Evolutionary conservation across 2,888 invertebrate genomes (phyloP).

Genomic region (Stenichneumon culpator): DNA sequence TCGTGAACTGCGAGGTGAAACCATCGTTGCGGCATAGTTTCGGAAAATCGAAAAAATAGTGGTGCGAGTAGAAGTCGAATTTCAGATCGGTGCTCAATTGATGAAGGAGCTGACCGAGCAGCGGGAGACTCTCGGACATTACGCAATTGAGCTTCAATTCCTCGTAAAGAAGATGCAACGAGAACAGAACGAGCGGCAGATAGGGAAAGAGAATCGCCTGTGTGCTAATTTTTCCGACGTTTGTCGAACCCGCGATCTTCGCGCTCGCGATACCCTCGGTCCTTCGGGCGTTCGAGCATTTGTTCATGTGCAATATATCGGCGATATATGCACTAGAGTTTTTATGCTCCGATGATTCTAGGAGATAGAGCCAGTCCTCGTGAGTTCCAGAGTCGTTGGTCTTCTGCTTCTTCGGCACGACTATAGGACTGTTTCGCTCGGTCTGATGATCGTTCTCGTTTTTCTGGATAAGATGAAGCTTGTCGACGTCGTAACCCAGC

Average conservation of each 20-base stretch:
- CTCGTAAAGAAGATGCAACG: slow-evolving; percentile 96
- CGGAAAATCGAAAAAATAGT: slow-evolving; percentile 96
- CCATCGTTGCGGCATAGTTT: slow-evolving; percentile 85
- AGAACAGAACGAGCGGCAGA: slow-evolving; percentile 91
- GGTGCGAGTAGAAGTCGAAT: slow-evolving; percentile 90
- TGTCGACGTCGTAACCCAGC: slow-evolving; percentile 91
- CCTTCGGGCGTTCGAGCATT: slow-evolving; percentile 67
- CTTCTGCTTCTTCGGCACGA: slow-evolving; percentile 91
- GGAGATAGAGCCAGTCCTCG: slow-evolving; percentile 93
- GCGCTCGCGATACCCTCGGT: slow-evolving; percentile 47
- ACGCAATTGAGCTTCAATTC: slow-evolving; percentile 94
- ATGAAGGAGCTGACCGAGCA: slow-evolving; percentile 90
- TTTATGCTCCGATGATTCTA: slow-evolving; percentile 88
- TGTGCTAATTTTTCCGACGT: slow-evolving; percentile 86
- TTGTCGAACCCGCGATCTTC: slow-evolving; percentile 51
- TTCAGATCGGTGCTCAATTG: slow-evolving; percentile 92
- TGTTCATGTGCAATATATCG: slow-evolving; percentile 84
- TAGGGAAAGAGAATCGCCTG: slow-evolving; percentile 91
- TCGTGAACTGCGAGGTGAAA: slow-evolving; percentile 86
- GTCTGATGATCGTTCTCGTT: slow-evolving; percentile 85
- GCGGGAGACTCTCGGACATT: slow-evolving; percentile 89
- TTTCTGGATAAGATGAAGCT: slow-evolving; percentile 85
- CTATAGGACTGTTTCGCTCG: slow-evolving; percentile 85
- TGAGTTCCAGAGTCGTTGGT: slow-evolving; percentile 92
- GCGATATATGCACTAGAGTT: slow-evolving; percentile 85